Evolutionary conservation across 2,888 invertebrate genomes (phyloP), one percentile per base, ranked within the genome.

Genomic region (Rhingia campestris): DNA sequence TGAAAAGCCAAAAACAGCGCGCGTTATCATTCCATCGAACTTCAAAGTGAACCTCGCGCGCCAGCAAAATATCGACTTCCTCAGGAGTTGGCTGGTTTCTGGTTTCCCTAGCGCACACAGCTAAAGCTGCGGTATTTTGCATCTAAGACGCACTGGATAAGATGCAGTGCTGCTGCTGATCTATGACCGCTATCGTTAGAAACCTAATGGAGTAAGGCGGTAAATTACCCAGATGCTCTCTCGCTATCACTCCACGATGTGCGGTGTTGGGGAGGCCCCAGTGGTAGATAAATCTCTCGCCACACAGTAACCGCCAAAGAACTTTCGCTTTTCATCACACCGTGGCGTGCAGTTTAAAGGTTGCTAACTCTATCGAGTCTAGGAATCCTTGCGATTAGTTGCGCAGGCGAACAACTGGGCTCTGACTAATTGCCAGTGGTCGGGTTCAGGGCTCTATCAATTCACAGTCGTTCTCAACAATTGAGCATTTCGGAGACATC

Each of bases 141-240:
- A 39, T 41, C 14, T n/a, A 10, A 56, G 54, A 63, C 41, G 70
- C 70, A 54, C 7, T 22, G 73, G 67, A 75, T 81, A 81, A 81
- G 75, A 81, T 70, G 43, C 69, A 64, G 74, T 74, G 59, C 53
- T 61, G 63, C n/a, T 59, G 53, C 63, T 81, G 77, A 81, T 81
- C 81, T 81, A 70, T 81, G 81, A 81, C 81, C 81, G 77, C 77
- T 63, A 66, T 72, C 81, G 77, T 81, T 54, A 72, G 77, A 54
- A 66, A 81, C 59, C 72, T 77, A 81, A 81, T 81, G 81, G 66
- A 77, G 66, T 61, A 72, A 81, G 72, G 66, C 81, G 81, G 77
- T 81, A 81, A 77, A 81, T 81, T 81, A 77, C 66, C 66, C 41
- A 51, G 56, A 53, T 12, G 6, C 56, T 45, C 64, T 22, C 22